Base-by-base conservation (phyloP, 2,888 invertebrate species). In the Julus scandinavius region DNA sequence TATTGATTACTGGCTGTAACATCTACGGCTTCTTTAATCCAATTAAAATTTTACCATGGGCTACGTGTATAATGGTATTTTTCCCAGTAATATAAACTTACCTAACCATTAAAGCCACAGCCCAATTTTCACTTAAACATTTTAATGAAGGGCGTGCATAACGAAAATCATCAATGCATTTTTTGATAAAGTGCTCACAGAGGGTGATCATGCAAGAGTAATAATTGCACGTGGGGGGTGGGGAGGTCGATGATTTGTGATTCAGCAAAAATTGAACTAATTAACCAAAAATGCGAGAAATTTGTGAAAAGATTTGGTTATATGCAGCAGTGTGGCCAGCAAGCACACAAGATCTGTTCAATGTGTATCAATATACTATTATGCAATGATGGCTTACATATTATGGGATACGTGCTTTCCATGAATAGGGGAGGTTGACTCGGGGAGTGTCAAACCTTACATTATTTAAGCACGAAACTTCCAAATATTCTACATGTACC, bases 191-290 rank as follows among this genome's bases (percentile, higher is more conserved):
- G 80, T 15, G 29, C 20, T 20, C 72, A 72, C 72, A 72, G 80
- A 15, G 80, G 80, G 80, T 80, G 80, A 80, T 80, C 80, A 80
- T 80, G 80, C 80, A 80, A 80, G 80, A 80, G 80, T 80, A 80
- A 80, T 80, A 80, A 80, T 38, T 38, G 38, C 80, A 40, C 29
- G 80, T 13, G 38, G 4, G 38, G 38, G 11, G 72, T 17, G n/a
- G 17, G 63, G 7, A 17, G 7, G 45, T 45, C 7, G 45, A 45
- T n/a, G n/a, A 38, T 87, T 58, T 87, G 87, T 87, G 87, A 87
- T 87, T 87, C 58, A 41, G 87, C 58, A 87, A 87, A 87, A 87
- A 87, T 87, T 87, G 58, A 87, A 58, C 87, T 87, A 87, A 87
- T 87, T 87, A 87, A 87, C 80, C 80, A 15, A 80, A 38, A 80